Base-by-base conservation (phyloP, 2,888 invertebrate species). In the Onthophagus sagittarius region DNA sequence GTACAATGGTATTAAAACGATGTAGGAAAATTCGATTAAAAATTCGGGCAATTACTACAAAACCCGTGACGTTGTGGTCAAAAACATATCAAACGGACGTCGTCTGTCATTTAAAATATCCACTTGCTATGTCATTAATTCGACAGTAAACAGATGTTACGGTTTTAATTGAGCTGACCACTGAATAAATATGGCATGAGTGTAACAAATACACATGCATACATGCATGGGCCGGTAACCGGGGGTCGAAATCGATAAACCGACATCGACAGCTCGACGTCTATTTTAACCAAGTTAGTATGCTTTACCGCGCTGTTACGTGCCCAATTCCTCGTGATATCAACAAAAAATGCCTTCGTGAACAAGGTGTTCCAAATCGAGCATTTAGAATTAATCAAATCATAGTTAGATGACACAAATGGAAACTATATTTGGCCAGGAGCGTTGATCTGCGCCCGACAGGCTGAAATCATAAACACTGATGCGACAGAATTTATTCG, bases 321-420 rank as follows among this genome's bases (percentile, higher is more conserved):
- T 32, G 67, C n/a, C 31, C 32, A 23, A 67, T 32, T n/a, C 23
- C n/a, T 6, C 67, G 32, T 31, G 23, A 7, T 31, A 15, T n/a
- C 23, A 23, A 31, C 0, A 67, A 67, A 67, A 31, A 31, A n/a
- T n/a, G n/a, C 23, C 15, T 5, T 15, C 13, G 23, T 14, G 23
- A 64, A 64, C 9, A 64, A 64, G 14, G 15, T 15, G 13, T 14
- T 4, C 15, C 7, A 64, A 64, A 64, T 11, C 64, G 7, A 13
- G 0, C 67, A 32, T 31, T 78, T 77, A 77, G 78, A 77, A 79
- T 79, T 79, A 79, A 77, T 79, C 77, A 79, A 77, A 77, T 77
- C 78, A 77, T 76, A 77, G 75, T 76, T 77, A 76, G 77, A 76
- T 75, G 76, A 70, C 67, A 65, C 75, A 77, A 69, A 64, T 64